Evolutionary conservation across 2,888 invertebrate genomes (phyloP).

Genomic region (Lycaena phlaeas): DNA sequence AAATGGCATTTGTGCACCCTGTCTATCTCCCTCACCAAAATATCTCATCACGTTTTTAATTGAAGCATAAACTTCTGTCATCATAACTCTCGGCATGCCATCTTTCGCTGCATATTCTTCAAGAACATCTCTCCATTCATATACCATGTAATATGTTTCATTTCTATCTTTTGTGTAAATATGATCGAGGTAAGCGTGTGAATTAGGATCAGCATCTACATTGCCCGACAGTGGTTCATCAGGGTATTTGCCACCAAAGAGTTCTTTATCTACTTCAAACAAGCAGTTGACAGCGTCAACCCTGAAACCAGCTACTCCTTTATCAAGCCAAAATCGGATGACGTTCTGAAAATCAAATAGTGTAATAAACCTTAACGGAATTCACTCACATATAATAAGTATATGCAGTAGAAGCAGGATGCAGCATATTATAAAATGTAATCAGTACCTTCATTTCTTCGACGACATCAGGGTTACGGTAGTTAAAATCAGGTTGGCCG

Average conservation of each 20-base stretch:
- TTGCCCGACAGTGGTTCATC: constrained; percentile 72
- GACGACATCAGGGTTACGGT: constrained; percentile 76
- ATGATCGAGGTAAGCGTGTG: constrained; percentile 73
- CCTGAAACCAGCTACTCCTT: constrained; percentile 90
- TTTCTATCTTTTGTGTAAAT: constrained; percentile 75
- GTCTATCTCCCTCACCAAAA: constrained; percentile 70
- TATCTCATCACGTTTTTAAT: constrained; percentile 75
- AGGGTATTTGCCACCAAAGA: constrained; percentile 50
- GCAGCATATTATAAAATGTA: too few relatives aligned
- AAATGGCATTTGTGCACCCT: constrained; percentile 83
- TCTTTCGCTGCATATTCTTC: constrained; percentile 69
- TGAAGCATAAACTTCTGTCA: constrained; percentile 83
- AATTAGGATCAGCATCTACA: constrained; percentile 48
- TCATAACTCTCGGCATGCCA: constrained; percentile 74
- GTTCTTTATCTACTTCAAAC: constrained; percentile 69
- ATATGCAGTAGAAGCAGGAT: too few relatives aligned
- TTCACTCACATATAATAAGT: background rate
- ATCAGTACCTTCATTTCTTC: constrained; percentile 72
- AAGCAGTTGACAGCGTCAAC: constrained; percentile 82
- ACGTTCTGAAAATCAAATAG: constrained; percentile 57
- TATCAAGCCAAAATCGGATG: constrained; percentile 84
- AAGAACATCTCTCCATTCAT: constrained; percentile 75
- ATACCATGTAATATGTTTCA: constrained; percentile 76
- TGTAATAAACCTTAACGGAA: background rate
- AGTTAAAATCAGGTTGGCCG: constrained; percentile 83